These are phyloP conservation scores for Sericinus montela DNA, from an alignment of 2,888 invertebrate genomes.

Conservation along the genomic window DNA sequence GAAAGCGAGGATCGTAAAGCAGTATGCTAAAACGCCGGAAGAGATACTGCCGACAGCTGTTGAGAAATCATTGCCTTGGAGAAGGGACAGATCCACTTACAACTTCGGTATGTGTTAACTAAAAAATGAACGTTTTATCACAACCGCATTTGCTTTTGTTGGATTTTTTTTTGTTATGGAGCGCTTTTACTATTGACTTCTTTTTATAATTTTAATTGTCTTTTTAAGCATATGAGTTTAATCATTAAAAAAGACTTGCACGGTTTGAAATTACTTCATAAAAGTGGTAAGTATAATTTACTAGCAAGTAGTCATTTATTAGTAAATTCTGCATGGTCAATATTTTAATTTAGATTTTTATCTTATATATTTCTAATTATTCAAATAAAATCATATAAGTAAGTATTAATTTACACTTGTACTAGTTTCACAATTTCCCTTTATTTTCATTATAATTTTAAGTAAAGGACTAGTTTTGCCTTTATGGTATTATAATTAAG, in stretches of 20 bases:
- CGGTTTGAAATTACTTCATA: conserved; percentile 1
- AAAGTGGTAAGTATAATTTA: conserved; percentile 12
- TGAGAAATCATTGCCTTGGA: conserved; percentile 92
- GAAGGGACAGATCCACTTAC: conserved; percentile 85
- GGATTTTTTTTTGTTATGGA: conserved; percentile 36
- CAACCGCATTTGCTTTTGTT: conserved; percentile 45
- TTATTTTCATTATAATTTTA: too few relatives aligned
- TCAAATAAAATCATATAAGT: too few relatives aligned
- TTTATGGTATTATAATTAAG: too few relatives aligned
- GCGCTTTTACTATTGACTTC: conserved; percentile 14
- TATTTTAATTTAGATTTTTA: not conserved
- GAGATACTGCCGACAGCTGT: conserved; percentile 86
- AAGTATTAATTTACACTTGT: too few relatives aligned
- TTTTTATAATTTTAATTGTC: conserved; percentile 11
- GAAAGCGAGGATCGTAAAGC: conserved; percentile 84
- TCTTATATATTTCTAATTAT: too few relatives aligned
- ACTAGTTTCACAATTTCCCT: too few relatives aligned
- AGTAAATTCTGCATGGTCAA: not conserved
- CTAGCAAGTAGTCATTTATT: not conserved
- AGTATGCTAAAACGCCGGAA: conserved; percentile 81
- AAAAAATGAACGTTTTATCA: conserved; percentile 38
- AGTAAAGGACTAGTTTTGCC: too few relatives aligned
- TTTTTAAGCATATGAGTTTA: conserved; percentile 13
- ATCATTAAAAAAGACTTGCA: not conserved
- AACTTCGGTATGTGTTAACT: conserved; percentile 83